Percentiles rank a stretch among this genome's conserved stretches.
Conservation (phyloP, 1,140 invertebrate species). For the Conus betulinus region DNA sequence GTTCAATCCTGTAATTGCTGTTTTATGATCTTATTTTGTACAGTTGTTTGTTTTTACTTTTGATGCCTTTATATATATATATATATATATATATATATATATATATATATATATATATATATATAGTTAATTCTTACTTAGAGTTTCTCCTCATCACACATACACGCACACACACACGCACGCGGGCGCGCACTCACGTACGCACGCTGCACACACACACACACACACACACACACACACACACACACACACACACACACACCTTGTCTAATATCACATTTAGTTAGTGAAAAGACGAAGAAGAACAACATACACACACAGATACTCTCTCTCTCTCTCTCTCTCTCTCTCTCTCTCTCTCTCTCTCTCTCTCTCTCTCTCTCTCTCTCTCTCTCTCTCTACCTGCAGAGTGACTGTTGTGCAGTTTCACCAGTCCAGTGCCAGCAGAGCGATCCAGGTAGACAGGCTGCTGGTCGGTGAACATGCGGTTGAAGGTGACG, state of each 20-base stretch:
- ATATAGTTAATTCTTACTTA: not conserved
- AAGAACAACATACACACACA: too few relatives aligned
- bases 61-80: constrained; percentile 21
- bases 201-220: too few relatives aligned
- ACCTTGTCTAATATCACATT: too few relatives aligned
- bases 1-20: too few relatives aligned
- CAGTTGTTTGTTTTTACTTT: too few relatives aligned
- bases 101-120: constrained; percentile 19
- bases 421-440: constrained; percentile 39
- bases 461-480: constrained; percentile 66
- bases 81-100: constrained; percentile 25
- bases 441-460: constrained; percentile 52
- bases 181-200: too few relatives aligned
- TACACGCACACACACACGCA: too few relatives aligned
- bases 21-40: too few relatives aligned
- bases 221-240: not conserved
- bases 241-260: too few relatives aligned
- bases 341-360: constrained; percentile 12
- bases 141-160: too few relatives aligned
- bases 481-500: constrained; percentile 73
- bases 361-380: not conserved
- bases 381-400: not conserved
- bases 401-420: constrained; percentile 39
- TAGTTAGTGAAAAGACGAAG: too few relatives aligned
- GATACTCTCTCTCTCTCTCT: too few relatives aligned